A percentile compares a stretch with the other conserved stretches of the same genome.
Conservation (phyloP, 2,888 invertebrate genomes). For the Leptinotarsa haldemani region DNA sequence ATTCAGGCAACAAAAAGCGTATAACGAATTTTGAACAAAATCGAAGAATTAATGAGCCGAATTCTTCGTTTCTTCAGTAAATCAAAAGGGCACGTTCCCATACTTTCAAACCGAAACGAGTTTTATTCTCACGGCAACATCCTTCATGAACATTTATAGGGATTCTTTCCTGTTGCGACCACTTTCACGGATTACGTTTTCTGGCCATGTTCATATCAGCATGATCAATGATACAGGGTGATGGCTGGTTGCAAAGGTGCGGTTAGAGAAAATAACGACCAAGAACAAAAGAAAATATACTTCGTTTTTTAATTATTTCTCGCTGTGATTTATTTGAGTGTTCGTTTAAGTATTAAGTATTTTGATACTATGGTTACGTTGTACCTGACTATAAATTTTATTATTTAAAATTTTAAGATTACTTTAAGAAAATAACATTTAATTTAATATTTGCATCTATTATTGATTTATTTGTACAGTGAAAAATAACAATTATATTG, state of each 20-base stretch:
- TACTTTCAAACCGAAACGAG: constrained; percentile 35
- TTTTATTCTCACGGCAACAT: constrained; percentile 52
- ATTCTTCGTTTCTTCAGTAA: constrained; percentile 37
- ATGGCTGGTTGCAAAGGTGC: background rate
- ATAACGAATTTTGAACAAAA: constrained; percentile 28
- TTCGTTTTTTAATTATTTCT: too few relatives aligned
- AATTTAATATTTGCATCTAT: too few relatives aligned
- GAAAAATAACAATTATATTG: too few relatives aligned
- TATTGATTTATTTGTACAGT: too few relatives aligned
- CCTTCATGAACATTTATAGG: constrained; percentile 47
- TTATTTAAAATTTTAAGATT: too few relatives aligned
- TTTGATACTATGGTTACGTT: too few relatives aligned
- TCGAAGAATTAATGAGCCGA: constrained; percentile 41
- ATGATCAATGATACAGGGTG: constrained; percentile 30
- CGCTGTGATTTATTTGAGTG: too few relatives aligned
- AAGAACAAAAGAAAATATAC: too few relatives aligned
- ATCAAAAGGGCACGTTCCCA: constrained; percentile 41
- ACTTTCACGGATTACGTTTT: constrained; percentile 47
- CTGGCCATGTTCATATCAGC: constrained; percentile 36
- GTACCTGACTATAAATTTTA: too few relatives aligned
- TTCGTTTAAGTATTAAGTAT: too few relatives aligned
- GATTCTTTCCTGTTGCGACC: constrained; percentile 52
- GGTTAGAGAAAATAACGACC: background rate
- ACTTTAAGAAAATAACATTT: too few relatives aligned
- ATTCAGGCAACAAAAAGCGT: constrained; percentile 15